A percentile compares a stretch with the other conserved stretches of the same genome.
These are phyloP conservation scores for Brachionus paranguensis DNA, from an alignment of 1,140 invertebrate genomes.

Conservation along the genomic window DNA sequence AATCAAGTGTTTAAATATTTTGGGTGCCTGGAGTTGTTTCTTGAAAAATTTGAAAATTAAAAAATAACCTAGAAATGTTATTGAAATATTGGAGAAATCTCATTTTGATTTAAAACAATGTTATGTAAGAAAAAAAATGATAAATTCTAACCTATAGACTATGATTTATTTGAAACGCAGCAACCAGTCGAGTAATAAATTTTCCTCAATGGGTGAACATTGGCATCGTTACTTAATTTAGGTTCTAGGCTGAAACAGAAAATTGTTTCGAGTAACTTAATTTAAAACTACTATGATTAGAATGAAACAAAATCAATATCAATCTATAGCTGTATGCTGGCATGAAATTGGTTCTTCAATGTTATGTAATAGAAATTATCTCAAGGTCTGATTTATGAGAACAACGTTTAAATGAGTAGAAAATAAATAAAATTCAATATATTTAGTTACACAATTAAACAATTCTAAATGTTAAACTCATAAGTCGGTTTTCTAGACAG, in stretches of 20 bases:
- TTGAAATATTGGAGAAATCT: neutral
- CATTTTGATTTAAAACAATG: neutral
- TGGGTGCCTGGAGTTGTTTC: neutral
- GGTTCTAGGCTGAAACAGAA: neutral
- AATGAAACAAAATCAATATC: slow-evolving; percentile 1
- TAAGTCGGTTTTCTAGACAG: neutral
- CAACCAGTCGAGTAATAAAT: neutral
- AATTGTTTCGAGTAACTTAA: neutral
- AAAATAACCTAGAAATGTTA: neutral
- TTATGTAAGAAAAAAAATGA: neutral
- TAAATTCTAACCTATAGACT: neutral
- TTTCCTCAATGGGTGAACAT: neutral
- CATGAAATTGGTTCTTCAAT: neutral
- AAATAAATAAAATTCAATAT: neutral
- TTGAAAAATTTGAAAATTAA: neutral
- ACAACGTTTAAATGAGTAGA: neutral
- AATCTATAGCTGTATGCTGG: neutral
- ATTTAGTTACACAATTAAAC: neutral
- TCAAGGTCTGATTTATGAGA: neutral
- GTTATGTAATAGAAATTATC: neutral
- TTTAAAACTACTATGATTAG: neutral
- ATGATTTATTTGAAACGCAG: neutral
- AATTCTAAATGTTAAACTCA: neutral
- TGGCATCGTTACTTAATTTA: neutral
- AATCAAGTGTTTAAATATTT: neutral